phyloP scores from a whole-genome alignment of 2,113 vertebrate genomes.

The Panthera leo region DNA sequence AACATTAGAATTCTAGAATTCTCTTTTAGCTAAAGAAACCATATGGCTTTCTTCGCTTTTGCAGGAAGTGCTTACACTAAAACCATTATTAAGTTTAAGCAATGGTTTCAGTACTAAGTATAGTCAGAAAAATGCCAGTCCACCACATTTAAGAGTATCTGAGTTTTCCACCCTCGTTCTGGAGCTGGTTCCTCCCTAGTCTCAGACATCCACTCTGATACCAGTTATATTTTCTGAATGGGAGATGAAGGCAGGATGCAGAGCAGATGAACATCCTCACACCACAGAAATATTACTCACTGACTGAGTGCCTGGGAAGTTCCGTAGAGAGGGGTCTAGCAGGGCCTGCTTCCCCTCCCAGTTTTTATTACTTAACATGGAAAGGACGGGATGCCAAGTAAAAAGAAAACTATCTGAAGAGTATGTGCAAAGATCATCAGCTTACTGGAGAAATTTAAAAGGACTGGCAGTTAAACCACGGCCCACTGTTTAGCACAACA shows the following conservation, averaged over 20 bases:
- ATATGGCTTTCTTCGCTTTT: slow-evolving; percentile 15
- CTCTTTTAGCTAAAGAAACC: slow-evolving; percentile 5
- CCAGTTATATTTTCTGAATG: not conserved
- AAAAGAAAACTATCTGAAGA: not conserved
- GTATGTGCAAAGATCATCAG: not conserved
- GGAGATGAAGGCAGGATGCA: not conserved
- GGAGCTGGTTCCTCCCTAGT: not conserved
- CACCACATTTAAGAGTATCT: not conserved
- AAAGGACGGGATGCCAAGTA: not conserved
- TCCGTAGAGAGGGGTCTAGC: not conserved
- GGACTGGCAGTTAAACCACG: not conserved
- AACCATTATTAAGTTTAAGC: not conserved
- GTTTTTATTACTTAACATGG: not conserved
- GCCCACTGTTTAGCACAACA: not conserved
- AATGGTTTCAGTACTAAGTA: not conserved
- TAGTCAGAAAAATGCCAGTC: not conserved
- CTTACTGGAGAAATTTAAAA: not conserved
- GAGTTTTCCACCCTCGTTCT: not conserved
- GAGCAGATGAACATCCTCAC: not conserved
- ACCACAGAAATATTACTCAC: not conserved
- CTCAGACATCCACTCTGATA: not conserved
- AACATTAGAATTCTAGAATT: not conserved
- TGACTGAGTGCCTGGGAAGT: not conserved
- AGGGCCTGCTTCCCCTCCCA: not conserved
- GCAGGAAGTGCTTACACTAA: not conserved